Conservation (phyloP, 2,113 vertebrate genomes). For the Platichthys stellatus region DNA sequence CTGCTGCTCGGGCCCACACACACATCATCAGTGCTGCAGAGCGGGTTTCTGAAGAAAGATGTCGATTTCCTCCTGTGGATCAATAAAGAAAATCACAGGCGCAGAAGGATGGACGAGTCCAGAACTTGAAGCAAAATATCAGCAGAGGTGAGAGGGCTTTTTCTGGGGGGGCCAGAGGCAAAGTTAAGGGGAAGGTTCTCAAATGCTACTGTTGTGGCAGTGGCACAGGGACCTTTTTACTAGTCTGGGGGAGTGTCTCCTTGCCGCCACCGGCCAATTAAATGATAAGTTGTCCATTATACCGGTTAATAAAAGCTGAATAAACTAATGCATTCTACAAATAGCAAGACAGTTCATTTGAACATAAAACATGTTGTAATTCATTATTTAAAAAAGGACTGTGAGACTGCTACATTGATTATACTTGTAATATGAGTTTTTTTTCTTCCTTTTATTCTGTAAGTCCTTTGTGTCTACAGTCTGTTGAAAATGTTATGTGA, state of each 20-base stretch:
- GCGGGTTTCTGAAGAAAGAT: conserved; percentile 7
- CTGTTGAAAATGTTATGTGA: neutral
- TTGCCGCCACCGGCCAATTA: conserved; percentile 6
- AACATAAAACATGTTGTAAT: neutral
- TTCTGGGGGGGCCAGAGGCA: conserved; percentile 55
- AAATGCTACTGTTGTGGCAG: conserved; percentile 33
- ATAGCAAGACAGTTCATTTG: neutral
- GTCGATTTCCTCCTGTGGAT: conserved; percentile 28
- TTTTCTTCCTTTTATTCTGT: neutral
- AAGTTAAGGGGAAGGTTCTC: conserved; percentile 72
- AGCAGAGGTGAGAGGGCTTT: conserved; percentile 57
- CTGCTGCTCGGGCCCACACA: conserved; percentile 63
- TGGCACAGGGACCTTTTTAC: conserved; percentile 42
- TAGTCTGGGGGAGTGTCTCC: conserved; percentile 52
- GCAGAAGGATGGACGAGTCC: conserved; percentile 39
- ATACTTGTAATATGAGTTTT: neutral
- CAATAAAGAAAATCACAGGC: conserved; percentile 8
- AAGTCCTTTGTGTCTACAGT: neutral
- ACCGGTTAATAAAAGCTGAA: neutral
- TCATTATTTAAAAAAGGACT: neutral
- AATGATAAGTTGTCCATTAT: neutral
- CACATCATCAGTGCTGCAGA: conserved; percentile 65
- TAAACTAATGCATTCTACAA: neutral
- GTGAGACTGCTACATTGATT: neutral
- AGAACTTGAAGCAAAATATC: conserved; percentile 47